A percentile compares a stretch with the other conserved stretches of the same genome.
Conservation (phyloP, 2,113 vertebrate genomes). For the Cettia cetti region DNA sequence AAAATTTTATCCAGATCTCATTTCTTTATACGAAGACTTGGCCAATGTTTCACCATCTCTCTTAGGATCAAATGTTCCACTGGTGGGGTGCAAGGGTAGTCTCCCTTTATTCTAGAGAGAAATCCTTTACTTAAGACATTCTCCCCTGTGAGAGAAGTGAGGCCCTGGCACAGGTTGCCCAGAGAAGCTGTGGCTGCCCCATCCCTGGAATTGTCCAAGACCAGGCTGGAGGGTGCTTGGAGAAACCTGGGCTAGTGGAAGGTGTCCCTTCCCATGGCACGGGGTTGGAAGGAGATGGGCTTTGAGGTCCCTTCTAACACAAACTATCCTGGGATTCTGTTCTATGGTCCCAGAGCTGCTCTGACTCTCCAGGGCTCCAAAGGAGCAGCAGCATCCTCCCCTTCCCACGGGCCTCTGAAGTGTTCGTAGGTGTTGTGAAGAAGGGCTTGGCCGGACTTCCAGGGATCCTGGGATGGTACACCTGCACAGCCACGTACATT, state of each 20-base stretch:
- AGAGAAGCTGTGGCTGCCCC: background rate
- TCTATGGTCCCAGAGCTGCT: background rate
- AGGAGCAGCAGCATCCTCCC: background rate
- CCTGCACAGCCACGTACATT: fast-evolving
- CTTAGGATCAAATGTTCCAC: background rate
- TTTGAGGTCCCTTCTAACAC: background rate
- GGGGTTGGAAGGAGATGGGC: background rate
- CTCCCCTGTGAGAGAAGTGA: background rate
- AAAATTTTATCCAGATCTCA: background rate
- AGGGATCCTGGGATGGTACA: background rate
- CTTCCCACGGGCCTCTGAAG: background rate
- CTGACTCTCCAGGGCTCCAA: fast-evolving
- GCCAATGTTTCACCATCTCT: background rate
- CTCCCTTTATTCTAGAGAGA: too few relatives aligned
- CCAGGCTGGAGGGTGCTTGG: fast-evolving
- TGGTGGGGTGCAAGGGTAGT: background rate
- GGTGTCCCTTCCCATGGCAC: background rate
- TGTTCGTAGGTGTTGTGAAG: background rate
- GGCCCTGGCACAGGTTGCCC: background rate
- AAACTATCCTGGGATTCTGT: background rate
- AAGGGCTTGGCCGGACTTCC: background rate
- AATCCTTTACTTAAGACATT: background rate
- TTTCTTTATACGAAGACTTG: background rate
- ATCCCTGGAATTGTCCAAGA: background rate
- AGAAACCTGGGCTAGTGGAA: background rate